Evolutionary conservation across 2,888 invertebrate species (phyloP).

Genomic region (Gortyna flavago): DNA sequence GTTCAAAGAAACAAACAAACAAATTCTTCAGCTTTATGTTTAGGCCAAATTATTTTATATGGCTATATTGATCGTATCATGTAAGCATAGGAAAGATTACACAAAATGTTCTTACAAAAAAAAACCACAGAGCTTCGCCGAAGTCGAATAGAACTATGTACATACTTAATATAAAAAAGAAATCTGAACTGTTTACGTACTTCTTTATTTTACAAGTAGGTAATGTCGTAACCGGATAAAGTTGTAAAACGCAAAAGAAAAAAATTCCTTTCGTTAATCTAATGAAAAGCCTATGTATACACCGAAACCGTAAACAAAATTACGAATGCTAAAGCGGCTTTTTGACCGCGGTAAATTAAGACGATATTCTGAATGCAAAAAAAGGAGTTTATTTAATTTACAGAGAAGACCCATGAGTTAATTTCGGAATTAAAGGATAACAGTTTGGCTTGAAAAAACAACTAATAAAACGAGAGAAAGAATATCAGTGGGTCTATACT

Average conservation of each 20-base stretch:
- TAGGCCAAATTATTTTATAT: not conserved
- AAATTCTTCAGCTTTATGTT: not conserved
- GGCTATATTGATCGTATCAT: not conserved
- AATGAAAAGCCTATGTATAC: constrained; percentile 20
- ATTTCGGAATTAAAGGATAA: not conserved
- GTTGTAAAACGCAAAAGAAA: not conserved
- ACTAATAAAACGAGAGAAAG: too few relatives aligned
- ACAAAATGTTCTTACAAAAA: not conserved
- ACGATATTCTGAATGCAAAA: not conserved
- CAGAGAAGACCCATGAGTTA: not conserved
- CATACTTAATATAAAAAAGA: not conserved
- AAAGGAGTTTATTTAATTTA: not conserved
- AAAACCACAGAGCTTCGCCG: too few relatives aligned
- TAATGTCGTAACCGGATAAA: not conserved
- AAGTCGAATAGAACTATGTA: not conserved
- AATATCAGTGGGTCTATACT: too few relatives aligned
- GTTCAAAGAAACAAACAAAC: too few relatives aligned
- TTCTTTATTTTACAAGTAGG: not conserved
- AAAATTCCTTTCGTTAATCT: constrained; percentile 2
- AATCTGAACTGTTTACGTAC: not conserved
- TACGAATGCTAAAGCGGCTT: constrained; percentile 25
- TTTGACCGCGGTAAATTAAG: constrained; percentile 29
- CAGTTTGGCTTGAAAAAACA: too few relatives aligned
- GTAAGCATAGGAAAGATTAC: not conserved
- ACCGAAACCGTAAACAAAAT: constrained; percentile 28